Conservation (phyloP, 2,113 vertebrate species). For the Odontophorus gujanensis region DNA sequence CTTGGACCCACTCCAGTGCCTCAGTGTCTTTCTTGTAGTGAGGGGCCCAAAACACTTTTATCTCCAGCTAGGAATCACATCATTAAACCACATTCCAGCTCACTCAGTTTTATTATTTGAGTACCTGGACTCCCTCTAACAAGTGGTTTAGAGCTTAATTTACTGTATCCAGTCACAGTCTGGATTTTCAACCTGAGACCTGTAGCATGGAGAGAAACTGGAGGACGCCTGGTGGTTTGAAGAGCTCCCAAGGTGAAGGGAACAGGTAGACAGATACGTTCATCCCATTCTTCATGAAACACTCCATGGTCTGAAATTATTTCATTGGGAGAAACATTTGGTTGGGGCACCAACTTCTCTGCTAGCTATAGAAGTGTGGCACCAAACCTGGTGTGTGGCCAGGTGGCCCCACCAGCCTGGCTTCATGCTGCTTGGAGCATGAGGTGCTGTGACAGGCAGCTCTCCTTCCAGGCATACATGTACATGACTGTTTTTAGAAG, state of each 20-base stretch:
- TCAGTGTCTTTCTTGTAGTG: too few relatives aligned
- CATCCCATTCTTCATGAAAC: not conserved
- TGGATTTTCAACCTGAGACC: rapidly evolving
- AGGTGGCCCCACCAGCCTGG: not conserved
- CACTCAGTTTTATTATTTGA: not conserved
- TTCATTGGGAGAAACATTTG: not conserved
- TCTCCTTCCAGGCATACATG: slow-evolving; percentile 25
- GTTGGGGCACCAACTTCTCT: not conserved
- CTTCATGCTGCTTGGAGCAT: not conserved
- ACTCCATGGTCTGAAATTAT: rapidly evolving
- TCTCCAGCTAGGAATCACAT: not conserved
- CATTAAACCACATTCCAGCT: not conserved
- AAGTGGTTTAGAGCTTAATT: not conserved
- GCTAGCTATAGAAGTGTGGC: rapidly evolving
- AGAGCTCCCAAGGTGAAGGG: not conserved
- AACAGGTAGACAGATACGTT: not conserved
- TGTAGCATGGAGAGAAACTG: not conserved
- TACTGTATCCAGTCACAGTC: not conserved
- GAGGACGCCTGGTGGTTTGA: not conserved
- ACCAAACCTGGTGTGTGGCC: not conserved
- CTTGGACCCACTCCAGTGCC: too few relatives aligned
- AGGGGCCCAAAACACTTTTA: not conserved
- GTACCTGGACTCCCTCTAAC: not conserved
- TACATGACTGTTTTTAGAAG: slow-evolving; percentile 28
- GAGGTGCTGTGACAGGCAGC: not conserved